These are phyloP conservation scores for Apeira syringaria DNA, from an alignment of 2,888 invertebrate genomes.

Conservation along the genomic window DNA sequence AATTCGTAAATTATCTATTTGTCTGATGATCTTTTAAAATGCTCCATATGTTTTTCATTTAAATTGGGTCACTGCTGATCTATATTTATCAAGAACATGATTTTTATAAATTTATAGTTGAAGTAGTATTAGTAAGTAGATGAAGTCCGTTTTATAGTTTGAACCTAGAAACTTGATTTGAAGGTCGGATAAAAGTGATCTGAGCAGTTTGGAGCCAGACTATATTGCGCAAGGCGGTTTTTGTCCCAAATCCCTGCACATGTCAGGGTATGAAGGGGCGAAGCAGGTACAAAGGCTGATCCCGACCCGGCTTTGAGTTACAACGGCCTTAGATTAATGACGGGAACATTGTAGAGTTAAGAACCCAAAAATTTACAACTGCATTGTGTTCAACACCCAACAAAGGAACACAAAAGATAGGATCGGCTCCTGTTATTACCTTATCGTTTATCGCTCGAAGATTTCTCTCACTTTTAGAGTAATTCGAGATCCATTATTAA, in stretches of 20 bases:
- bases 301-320: slow-evolving; percentile 75
- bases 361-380: slow-evolving; percentile 83
- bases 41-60: no score
- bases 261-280: slow-evolving; percentile 70
- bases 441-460: slow-evolving; percentile 72
- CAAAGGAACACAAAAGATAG: slow-evolving; percentile 76
- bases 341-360: slow-evolving; percentile 80
- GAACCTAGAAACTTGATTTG: no score
- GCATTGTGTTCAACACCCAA: slow-evolving; percentile 66
- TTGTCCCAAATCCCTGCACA: slow-evolving; percentile 64
- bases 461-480: slow-evolving; percentile 77
- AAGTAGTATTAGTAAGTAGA: no score
- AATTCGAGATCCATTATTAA: slow-evolving; percentile 72
- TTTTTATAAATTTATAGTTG: no score
- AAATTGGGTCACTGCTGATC: no score
- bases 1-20: no score
- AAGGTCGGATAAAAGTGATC: no score
- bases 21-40: no score
- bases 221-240: slow-evolving; percentile 76
- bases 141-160: no score
- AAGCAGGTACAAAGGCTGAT: slow-evolving; percentile 73
- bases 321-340: slow-evolving; percentile 79
- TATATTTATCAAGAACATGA: no score
- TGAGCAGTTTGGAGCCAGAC: slow-evolving; percentile 47
- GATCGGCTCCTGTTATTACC: slow-evolving; percentile 81